Percentiles rank a stretch among this genome's conserved stretches.
phyloP scores from a whole-genome alignment of 2,113 vertebrate species.

The Periophthalmodon schlosseri region DNA sequence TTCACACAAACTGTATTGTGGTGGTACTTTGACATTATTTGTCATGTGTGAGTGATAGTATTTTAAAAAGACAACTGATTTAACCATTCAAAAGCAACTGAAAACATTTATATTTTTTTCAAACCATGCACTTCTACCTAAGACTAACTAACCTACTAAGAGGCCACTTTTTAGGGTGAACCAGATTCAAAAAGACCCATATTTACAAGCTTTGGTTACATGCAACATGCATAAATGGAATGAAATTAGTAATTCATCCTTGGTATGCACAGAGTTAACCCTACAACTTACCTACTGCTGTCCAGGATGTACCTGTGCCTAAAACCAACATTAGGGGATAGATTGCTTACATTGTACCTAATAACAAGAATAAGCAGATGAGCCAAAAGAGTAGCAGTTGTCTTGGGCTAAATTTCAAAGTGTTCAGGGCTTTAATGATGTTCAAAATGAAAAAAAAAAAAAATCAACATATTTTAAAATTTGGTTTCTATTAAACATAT shows the following conservation, averaged over 20 bases:
- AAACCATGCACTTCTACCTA: background rate
- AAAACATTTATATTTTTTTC: background rate
- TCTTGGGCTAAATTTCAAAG: background rate
- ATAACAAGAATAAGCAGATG: background rate
- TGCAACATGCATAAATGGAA: background rate
- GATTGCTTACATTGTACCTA: background rate
- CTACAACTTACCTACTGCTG: background rate
- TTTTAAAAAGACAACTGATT: background rate
- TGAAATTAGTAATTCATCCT: too few species aligned
- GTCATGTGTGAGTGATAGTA: too few species aligned
- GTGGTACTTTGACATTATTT: background rate
- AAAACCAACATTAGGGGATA: background rate
- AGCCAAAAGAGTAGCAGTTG: background rate
- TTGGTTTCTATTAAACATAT: too few species aligned
- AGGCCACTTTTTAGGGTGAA: background rate
- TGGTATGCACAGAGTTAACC: background rate
- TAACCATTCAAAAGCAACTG: background rate
- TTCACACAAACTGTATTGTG: constrained; percentile 1
- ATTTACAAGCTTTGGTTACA: background rate
- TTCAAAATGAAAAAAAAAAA: too few species aligned
- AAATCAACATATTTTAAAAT: too few species aligned
- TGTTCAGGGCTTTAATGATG: too few species aligned
- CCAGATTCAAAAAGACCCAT: background rate
- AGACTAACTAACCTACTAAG: background rate
- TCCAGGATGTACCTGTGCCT: background rate